A percentile compares a stretch with the other conserved stretches of the same genome.
Evolutionary conservation across 37 sponge, comb jelly and placozoan species (phyloP).

Genomic region (Lycopodina hypogea): DNA sequence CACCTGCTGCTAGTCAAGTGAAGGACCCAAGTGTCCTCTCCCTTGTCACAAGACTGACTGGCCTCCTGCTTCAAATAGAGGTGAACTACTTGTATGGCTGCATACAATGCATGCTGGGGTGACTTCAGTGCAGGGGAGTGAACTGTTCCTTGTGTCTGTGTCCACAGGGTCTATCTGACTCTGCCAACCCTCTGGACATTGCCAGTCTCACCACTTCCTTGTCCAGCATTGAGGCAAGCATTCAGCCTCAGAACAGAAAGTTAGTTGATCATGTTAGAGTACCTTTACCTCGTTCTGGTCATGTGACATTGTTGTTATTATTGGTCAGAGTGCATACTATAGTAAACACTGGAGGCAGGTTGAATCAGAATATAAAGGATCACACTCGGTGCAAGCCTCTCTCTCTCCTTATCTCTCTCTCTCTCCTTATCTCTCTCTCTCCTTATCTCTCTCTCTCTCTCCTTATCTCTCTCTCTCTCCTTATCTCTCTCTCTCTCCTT

Average conservation of each 20-base stretch:
- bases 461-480: too few relatives aligned
- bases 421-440: too few relatives aligned
- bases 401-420: too few relatives aligned
- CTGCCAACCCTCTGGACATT: constrained; percentile 43
- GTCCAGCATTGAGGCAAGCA: constrained; percentile 21
- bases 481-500: too few relatives aligned
- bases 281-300: background rate
- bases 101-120: background rate
- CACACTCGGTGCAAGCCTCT: too few relatives aligned
- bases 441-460: too few relatives aligned
- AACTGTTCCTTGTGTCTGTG: background rate
- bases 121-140: background rate
- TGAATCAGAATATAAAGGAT: too few relatives aligned
- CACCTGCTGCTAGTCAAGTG: constrained; percentile 28
- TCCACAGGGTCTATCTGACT: constrained; percentile 43
- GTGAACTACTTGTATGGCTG: constrained; percentile 11
- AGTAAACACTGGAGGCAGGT: background rate
- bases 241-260: constrained; percentile 59
- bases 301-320: background rate
- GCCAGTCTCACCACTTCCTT: constrained; percentile 39
- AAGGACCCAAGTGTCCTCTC: constrained; percentile 30
- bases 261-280: constrained; percentile 5
- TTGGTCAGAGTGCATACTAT: background rate
- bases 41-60: constrained; percentile 50
- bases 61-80: constrained; percentile 74